Evolutionary conservation across 2,888 invertebrate species (phyloP).

Genomic region (Calameuta idolon): DNA sequence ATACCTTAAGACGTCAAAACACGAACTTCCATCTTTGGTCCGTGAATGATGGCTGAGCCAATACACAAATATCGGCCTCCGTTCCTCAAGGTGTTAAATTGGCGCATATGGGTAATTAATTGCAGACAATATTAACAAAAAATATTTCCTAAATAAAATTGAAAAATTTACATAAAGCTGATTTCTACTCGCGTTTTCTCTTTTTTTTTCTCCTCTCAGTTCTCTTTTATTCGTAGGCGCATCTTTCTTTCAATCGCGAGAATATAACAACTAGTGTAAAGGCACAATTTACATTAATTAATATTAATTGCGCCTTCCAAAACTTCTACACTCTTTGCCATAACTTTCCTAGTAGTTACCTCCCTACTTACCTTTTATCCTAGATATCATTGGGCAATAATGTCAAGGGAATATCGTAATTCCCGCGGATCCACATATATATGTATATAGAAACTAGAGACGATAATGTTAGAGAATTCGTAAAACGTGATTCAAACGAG

Average conservation of each 20-base stretch:
- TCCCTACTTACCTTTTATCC: neutral
- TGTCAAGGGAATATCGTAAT: neutral
- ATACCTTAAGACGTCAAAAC: too few relatives aligned
- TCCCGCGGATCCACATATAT: neutral
- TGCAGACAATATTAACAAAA: too few relatives aligned
- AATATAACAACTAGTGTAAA: neutral
- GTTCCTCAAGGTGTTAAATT: too few relatives aligned
- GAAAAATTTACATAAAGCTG: too few relatives aligned
- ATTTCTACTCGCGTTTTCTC: too few relatives aligned
- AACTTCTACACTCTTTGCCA: neutral
- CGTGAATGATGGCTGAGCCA: too few relatives aligned
- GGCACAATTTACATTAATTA: slow-evolving; percentile 26
- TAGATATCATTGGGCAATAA: neutral
- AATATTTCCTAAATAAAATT: too few relatives aligned
- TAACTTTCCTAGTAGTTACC: neutral
- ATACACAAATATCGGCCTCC: too few relatives aligned
- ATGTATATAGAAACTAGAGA: neutral
- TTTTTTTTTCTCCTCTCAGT: too few relatives aligned
- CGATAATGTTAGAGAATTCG: neutral
- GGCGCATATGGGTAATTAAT: too few relatives aligned
- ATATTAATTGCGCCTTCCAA: slow-evolving; percentile 18
- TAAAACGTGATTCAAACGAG: neutral
- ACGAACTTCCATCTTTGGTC: too few relatives aligned
- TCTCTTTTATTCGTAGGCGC: neutral
- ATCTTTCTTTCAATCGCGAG: neutral